Evolutionary conservation across 2,113 vertebrate species (phyloP).

Genomic region (Arenaria interpres): DNA sequence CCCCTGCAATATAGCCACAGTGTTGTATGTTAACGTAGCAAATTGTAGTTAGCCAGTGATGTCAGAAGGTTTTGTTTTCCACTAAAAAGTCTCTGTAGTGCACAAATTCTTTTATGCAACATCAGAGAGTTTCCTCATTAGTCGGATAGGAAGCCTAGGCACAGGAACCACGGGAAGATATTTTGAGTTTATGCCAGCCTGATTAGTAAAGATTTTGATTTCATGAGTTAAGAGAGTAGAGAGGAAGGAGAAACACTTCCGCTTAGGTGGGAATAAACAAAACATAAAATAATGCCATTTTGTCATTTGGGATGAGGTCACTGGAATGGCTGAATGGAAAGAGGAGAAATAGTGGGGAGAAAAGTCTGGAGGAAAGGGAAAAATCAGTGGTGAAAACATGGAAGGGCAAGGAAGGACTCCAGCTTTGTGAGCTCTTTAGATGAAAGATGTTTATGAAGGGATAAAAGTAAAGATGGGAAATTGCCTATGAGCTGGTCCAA

Average conservation of each 20-base stretch:
- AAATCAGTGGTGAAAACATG: not conserved
- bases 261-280: not conserved
- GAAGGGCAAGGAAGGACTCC: not conserved
- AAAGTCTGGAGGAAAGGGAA: not conserved
- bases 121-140: constrained; percentile 23
- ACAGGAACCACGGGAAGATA: not conserved
- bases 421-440: not conserved
- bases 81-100: constrained; percentile 10
- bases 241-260: not conserved
- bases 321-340: not conserved
- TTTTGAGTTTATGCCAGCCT: not conserved
- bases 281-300: not conserved
- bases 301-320: not conserved
- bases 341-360: not conserved
- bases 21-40: constrained; percentile 48
- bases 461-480: not conserved
- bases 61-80: constrained; percentile 57
- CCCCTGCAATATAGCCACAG: not conserved
- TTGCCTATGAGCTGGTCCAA: not conserved
- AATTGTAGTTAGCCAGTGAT: constrained; percentile 61
- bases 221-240: not conserved
- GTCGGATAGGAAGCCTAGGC: not conserved
- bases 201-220: not conserved
- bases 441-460: not conserved
- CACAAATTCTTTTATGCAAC: constrained; percentile 30